These are phyloP conservation scores for Arnoldichthys spilopterus DNA, from an alignment of 2,797 vertebrate species.

Conservation along the genomic window DNA sequence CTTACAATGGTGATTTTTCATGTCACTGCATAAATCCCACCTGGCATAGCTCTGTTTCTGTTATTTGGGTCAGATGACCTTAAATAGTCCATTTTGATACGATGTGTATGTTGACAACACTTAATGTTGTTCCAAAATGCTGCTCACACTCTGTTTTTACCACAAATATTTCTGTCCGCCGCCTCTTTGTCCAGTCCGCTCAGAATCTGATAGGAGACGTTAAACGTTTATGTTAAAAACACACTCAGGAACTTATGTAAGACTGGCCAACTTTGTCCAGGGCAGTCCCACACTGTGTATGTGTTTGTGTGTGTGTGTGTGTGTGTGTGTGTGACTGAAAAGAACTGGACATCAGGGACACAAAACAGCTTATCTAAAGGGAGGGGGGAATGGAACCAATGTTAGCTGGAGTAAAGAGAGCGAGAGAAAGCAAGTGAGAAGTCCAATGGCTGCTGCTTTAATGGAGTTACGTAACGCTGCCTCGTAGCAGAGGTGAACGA, in stretches of 20 bases:
- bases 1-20: slow-evolving; percentile 9
- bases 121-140: slow-evolving; percentile 16
- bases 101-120: slow-evolving; percentile 17
- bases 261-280: slow-evolving; percentile 56
- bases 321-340: slow-evolving; percentile 15
- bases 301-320: background rate
- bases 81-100: slow-evolving; percentile 15
- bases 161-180: slow-evolving; percentile 41
- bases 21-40: slow-evolving; percentile 13
- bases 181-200: slow-evolving; percentile 64
- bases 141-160: slow-evolving; percentile 36
- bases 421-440: slow-evolving; percentile 30
- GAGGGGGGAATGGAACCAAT: slow-evolving; percentile 15
- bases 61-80: slow-evolving; percentile 19
- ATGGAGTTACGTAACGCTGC: slow-evolving; percentile 61
- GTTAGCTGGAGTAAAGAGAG: slow-evolving; percentile 9
- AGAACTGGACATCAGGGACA: slow-evolving; percentile 42
- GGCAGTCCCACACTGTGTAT: slow-evolving; percentile 50
- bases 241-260: slow-evolving; percentile 63
- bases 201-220: slow-evolving; percentile 63
- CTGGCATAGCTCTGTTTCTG: background rate
- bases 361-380: slow-evolving; percentile 26
- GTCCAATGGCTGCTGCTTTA: slow-evolving; percentile 43
- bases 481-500: slow-evolving; percentile 22
- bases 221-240: slow-evolving; percentile 69